Conservation (phyloP, 2,888 invertebrate species). For the Melikaiella ostensackeni region DNA sequence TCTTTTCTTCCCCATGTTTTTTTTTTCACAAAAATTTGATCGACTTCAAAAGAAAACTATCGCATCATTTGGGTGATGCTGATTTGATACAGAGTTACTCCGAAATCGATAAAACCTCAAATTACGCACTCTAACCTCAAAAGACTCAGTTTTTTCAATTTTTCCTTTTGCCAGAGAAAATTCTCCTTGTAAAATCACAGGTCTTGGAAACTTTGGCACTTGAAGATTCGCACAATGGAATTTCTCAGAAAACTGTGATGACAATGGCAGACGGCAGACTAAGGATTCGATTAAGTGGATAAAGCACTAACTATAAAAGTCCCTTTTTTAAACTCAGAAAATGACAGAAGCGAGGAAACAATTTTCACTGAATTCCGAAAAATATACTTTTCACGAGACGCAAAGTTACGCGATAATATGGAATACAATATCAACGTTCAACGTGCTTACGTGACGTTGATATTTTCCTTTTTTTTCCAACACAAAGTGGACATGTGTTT, state of each 20-base stretch:
- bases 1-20: constrained; percentile 9
- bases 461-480: not conserved
- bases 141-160: not conserved
- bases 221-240: not conserved
- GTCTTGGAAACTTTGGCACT: not conserved
- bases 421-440: not conserved
- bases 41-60: not conserved
- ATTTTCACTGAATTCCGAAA: not conserved
- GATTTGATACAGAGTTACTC: not conserved
- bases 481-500: not conserved
- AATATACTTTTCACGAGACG: not conserved
- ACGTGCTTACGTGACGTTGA: not conserved
- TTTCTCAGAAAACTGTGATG: not conserved
- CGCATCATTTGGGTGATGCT: not conserved
- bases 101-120: constrained; percentile 4
- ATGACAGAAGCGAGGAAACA: not conserved
- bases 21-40: not conserved
- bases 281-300: not conserved
- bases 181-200: not conserved
- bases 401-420: not conserved
- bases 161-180: not conserved
- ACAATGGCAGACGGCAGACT: constrained; percentile 13
- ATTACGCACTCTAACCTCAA: not conserved
- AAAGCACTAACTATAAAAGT: not conserved
- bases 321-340: not conserved